A percentile compares a stretch with the other conserved stretches of the same genome.
Evolutionary conservation across 2,888 invertebrate species (phyloP).

Genomic region (Metacarcinus magister): DNA sequence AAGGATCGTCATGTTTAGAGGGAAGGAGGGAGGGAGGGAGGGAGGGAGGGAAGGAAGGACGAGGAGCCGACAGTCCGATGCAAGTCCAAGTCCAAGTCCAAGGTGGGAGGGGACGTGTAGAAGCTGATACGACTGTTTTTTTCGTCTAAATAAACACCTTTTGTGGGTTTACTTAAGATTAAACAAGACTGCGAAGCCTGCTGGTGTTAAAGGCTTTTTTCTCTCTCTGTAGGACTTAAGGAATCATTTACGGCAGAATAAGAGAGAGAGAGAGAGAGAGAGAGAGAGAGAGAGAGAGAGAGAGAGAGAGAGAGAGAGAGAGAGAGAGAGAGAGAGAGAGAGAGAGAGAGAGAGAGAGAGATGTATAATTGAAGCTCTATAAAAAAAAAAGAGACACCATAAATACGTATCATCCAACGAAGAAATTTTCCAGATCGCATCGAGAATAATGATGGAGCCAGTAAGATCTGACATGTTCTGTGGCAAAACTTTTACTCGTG

Average conservation of each 20-base stretch:
- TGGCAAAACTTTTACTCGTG: background rate
- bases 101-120: background rate
- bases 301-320: background rate
- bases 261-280: no score
- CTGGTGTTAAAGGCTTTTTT: background rate
- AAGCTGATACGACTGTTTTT: background rate
- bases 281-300: background rate
- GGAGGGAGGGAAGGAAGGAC: background rate
- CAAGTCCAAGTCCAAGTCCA: background rate
- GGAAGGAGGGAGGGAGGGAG: background rate
- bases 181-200: background rate
- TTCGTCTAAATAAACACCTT: conserved; percentile 40
- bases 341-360: conserved; percentile 16
- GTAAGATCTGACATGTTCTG: background rate
- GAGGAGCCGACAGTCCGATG: background rate
- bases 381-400: background rate
- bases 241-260: background rate
- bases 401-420: background rate
- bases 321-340: background rate
- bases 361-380: background rate
- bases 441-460: background rate
- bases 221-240: background rate
- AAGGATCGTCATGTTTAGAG: background rate
- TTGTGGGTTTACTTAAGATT: conserved; percentile 21
- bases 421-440: background rate